phyloP scores from a whole-genome alignment of 92 coral and sea anemone genomes.

The Epizoanthus ramosus region DNA sequence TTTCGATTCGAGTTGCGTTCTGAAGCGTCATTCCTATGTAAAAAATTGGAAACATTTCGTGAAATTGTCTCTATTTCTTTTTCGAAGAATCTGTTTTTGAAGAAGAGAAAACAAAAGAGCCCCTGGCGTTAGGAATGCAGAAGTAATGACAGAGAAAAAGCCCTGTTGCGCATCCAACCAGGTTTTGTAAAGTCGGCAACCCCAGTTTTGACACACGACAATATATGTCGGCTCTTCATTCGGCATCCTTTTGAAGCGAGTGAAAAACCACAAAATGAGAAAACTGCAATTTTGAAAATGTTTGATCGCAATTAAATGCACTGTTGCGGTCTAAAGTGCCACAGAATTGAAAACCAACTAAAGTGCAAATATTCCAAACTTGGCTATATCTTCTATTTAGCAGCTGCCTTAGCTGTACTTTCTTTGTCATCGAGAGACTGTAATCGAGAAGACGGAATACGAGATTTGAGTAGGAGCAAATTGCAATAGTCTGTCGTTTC shows the following conservation, averaged over 20 bases:
- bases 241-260: conserved; percentile 22
- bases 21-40: too few species aligned
- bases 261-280: neutral
- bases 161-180: neutral
- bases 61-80: too few species aligned
- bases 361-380: too few species aligned
- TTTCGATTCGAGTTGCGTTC: too few species aligned
- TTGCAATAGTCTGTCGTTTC: neutral
- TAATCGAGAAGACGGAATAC: neutral
- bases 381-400: too few species aligned
- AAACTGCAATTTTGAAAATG: too few species aligned
- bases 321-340: neutral
- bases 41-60: too few species aligned
- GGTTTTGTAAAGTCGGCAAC: conserved; percentile 3
- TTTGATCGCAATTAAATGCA: neutral
- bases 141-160: neutral
- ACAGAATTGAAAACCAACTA: too few species aligned
- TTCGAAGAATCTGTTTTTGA: too few species aligned
- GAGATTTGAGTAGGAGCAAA: neutral
- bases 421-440: neutral
- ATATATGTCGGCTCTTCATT: neutral
- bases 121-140: neutral
- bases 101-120: neutral
- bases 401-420: too few species aligned
- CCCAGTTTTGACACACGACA: neutral